Percentiles rank a stretch among this genome's conserved stretches.
Evolutionary conservation across 37 sponge, comb jelly and placozoan genomes (phyloP).

Genomic region (Oscarella lobularis): DNA sequence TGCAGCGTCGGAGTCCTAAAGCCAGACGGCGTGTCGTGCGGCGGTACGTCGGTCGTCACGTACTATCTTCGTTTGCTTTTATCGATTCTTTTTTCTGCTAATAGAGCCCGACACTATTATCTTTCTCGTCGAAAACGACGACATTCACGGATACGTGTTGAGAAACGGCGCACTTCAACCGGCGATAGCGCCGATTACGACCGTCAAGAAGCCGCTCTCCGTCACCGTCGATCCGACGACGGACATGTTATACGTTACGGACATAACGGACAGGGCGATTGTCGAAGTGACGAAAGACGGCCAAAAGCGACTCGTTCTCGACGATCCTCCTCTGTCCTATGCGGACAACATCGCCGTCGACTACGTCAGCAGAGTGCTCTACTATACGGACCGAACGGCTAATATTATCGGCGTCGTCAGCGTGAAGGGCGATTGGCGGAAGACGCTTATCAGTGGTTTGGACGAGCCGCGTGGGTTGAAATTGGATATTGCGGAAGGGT

Average conservation of each 20-base stretch:
- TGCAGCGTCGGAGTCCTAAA: background rate
- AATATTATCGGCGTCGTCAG: background rate
- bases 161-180: background rate
- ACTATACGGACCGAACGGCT: background rate
- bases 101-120: background rate
- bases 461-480: background rate
- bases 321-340: background rate
- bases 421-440: background rate
- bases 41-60: background rate
- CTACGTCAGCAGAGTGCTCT: background rate
- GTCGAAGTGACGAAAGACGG: background rate
- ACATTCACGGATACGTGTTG: background rate
- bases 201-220: background rate
- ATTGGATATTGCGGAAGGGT: background rate
- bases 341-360: background rate
- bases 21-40: background rate
- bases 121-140: background rate
- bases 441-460: background rate
- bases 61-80: too few relatives aligned
- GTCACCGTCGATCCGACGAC: background rate
- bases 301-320: background rate
- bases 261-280: background rate
- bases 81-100: too few relatives aligned
- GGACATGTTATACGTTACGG: background rate
- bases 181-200: background rate